Evolutionary conservation across 1,140 invertebrate genomes (phyloP).

Genomic region (Brachionus manjavacas): DNA sequence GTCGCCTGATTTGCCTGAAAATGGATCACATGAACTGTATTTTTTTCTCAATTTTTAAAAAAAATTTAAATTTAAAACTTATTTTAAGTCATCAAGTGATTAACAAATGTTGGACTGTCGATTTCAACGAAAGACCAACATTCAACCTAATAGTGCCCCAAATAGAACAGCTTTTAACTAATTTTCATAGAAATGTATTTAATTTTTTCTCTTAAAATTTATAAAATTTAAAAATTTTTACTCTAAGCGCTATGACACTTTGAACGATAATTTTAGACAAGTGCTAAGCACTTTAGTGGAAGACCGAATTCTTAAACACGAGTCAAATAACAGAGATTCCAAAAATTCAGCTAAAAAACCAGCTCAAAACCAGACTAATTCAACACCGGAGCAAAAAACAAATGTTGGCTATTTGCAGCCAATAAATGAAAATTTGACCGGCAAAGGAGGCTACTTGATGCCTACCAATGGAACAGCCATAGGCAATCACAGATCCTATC

Average conservation of each 20-base stretch:
- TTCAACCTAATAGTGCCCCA: neutral
- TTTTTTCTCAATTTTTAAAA: neutral
- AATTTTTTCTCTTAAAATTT: neutral
- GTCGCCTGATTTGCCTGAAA: neutral
- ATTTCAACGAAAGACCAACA: neutral
- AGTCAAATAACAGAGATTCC: neutral
- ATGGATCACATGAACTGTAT: conserved; percentile 10
- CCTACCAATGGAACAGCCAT: neutral
- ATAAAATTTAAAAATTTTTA: neutral
- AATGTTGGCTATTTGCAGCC: neutral
- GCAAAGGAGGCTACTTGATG: neutral
- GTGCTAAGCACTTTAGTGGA: neutral
- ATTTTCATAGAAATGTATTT: conserved; percentile 31
- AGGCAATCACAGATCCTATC: neutral
- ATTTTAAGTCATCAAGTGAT: conserved; percentile 17
- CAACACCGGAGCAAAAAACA: neutral
- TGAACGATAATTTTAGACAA: neutral
- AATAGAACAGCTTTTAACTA: neutral
- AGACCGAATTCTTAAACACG: neutral
- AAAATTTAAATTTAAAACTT: neutral
- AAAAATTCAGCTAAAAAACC: neutral
- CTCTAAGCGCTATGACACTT: neutral
- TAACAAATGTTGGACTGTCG: neutral
- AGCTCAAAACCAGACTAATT: neutral
- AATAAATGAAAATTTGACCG: neutral